Conservation (phyloP, 2,113 vertebrate species). For the Tragulus kanchil region DNA sequence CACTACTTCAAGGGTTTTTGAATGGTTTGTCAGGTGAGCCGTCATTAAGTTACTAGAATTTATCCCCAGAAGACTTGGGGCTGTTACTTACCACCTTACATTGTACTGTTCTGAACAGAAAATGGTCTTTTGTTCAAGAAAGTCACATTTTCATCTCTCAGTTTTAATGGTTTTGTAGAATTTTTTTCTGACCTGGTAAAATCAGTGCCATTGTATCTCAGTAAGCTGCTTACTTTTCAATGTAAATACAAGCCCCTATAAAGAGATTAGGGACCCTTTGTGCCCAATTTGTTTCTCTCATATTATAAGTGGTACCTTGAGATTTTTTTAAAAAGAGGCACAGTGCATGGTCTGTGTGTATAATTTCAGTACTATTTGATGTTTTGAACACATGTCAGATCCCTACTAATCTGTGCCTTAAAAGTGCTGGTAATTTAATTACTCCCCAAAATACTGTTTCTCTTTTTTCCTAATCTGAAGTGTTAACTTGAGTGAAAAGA, state of each 20-base stretch:
- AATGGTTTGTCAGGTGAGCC: neutral
- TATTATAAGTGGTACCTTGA: neutral
- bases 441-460: neutral
- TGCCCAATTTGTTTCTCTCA: conserved; percentile 26
- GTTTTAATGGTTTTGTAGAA: conserved; percentile 32
- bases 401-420: neutral
- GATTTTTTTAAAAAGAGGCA: neutral
- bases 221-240: conserved; percentile 31
- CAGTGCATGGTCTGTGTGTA: neutral
- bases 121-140: neutral
- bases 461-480: neutral
- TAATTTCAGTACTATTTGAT: neutral
- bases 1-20: neutral
- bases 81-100: neutral
- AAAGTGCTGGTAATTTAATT: neutral
- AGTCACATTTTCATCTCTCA: conserved; percentile 7
- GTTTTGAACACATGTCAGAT: neutral
- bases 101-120: neutral
- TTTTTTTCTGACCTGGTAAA: neutral
- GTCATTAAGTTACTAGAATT: neutral
- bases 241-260: neutral
- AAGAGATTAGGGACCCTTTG: neutral
- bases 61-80: neutral
- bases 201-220: neutral
- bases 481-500: neutral